Percentiles rank a stretch among this genome's conserved stretches.
Evolutionary conservation across 2,888 invertebrate genomes (phyloP).

Genomic region (Germaria angustata): DNA sequence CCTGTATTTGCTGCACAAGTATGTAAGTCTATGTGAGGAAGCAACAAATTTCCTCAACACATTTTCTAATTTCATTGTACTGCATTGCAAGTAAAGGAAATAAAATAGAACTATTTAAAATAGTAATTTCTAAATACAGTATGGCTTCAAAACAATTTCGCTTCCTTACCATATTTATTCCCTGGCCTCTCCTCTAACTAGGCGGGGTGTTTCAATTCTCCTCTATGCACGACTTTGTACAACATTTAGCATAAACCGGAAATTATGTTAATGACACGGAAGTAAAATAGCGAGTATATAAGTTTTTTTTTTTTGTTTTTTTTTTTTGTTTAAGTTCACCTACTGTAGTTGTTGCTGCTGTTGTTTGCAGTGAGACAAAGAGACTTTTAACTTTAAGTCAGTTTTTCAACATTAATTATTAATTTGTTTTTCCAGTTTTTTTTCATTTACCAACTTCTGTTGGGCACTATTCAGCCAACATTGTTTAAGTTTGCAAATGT

Average conservation of each 20-base stretch:
- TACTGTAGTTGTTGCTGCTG: neutral
- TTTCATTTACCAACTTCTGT: neutral
- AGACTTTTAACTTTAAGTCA: slow-evolving; percentile 8
- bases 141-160: neutral
- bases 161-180: neutral
- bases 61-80: neutral
- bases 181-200: neutral
- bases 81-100: neutral
- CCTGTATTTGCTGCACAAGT: neutral
- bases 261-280: slow-evolving; percentile 65
- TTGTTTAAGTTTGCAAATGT: neutral
- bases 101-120: neutral
- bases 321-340: neutral
- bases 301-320: neutral
- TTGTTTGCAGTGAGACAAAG: slow-evolving; percentile 15
- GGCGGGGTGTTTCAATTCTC: neutral
- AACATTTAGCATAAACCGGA: slow-evolving; percentile 54
- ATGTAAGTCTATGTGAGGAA: neutral
- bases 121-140: neutral
- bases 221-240: neutral
- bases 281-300: slow-evolving; percentile 43
- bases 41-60: neutral
- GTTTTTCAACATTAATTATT: neutral
- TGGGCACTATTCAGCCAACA: neutral
- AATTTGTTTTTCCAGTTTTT: neutral